A percentile compares a stretch with the other conserved stretches of the same genome.
Conservation (phyloP, 2,888 invertebrate species). For the Dasysyrphus albostriatus region DNA sequence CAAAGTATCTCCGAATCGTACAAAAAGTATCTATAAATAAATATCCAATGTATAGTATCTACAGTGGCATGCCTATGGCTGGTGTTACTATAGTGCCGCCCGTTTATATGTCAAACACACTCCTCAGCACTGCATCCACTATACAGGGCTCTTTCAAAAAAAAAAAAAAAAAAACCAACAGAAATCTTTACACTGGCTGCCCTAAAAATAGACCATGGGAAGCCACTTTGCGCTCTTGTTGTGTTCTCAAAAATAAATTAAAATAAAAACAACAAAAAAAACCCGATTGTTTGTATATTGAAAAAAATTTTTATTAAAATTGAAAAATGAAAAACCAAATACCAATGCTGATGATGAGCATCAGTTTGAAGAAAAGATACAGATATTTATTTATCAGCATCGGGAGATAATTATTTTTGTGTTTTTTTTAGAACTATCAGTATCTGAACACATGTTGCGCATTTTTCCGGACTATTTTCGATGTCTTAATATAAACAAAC, state of each 20-base stretch:
- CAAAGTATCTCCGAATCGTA: conserved; percentile 70
- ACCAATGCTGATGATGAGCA: conserved; percentile 39
- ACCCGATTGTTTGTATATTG: conserved; percentile 59
- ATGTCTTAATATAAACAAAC: conserved; percentile 71
- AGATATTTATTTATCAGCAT: conserved; percentile 40
- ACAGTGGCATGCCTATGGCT: conserved; percentile 54
- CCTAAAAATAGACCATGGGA: conserved; percentile 75
- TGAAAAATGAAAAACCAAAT: conserved; percentile 62
- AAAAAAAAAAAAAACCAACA: not conserved
- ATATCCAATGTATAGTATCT: conserved; percentile 53
- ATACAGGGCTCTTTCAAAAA: conserved; percentile 45
- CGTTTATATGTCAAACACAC: conserved; percentile 66
- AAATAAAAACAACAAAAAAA: conserved; percentile 42
- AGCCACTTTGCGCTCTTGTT: conserved; percentile 75
- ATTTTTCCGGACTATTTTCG: conserved; percentile 68
- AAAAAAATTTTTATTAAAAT: conserved; percentile 46
- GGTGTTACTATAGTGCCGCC: conserved; percentile 60
- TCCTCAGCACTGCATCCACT: conserved; percentile 37
- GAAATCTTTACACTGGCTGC: conserved; percentile 18
- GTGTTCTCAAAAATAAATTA: conserved; percentile 47
- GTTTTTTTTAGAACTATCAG: conserved; percentile 44
- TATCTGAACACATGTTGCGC: conserved; percentile 69
- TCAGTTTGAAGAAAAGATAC: conserved; percentile 33
- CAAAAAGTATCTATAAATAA: conserved; percentile 72
- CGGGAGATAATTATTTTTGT: conserved; percentile 41